Evolutionary conservation across 2,888 invertebrate genomes (phyloP).

Genomic region (Drosophila melanosoma): DNA sequence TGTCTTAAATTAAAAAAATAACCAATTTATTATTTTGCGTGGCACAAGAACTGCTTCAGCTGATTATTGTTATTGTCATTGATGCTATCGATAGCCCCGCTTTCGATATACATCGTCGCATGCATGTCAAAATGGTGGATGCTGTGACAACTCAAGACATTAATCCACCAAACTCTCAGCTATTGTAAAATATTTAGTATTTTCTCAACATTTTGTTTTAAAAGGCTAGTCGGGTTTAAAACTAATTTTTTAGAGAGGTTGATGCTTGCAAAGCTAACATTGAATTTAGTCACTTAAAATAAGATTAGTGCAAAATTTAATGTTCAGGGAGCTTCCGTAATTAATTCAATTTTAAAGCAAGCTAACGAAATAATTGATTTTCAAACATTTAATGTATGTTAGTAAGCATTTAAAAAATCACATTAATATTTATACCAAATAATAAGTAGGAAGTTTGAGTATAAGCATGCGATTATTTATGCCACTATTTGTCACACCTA

Average conservation of each 20-base stretch:
- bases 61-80: conserved; percentile 76
- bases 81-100: conserved; percentile 40
- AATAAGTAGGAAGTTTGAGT: not conserved
- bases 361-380: not conserved
- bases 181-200: not conserved
- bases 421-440: not conserved
- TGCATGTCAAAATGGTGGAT: conserved; percentile 35
- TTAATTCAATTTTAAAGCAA: not conserved
- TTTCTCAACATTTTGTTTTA: not conserved
- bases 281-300: not conserved
- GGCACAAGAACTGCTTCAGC: conserved; percentile 74
- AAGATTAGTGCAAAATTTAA: not conserved
- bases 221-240: not conserved
- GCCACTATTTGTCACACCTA: not conserved
- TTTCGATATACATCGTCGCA: conserved; percentile 30
- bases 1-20: conserved; percentile 51
- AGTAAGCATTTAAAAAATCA: not conserved
- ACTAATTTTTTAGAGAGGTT: not conserved
- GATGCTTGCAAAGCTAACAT: not conserved
- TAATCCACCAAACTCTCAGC: not conserved
- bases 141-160: conserved; percentile 12
- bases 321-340: not conserved
- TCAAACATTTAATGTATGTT: not conserved
- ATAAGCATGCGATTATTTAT: not conserved
- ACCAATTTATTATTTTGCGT: conserved; percentile 70